Conservation (phyloP, 2,113 vertebrate genomes). For the Oryzias curvinotus region DNA sequence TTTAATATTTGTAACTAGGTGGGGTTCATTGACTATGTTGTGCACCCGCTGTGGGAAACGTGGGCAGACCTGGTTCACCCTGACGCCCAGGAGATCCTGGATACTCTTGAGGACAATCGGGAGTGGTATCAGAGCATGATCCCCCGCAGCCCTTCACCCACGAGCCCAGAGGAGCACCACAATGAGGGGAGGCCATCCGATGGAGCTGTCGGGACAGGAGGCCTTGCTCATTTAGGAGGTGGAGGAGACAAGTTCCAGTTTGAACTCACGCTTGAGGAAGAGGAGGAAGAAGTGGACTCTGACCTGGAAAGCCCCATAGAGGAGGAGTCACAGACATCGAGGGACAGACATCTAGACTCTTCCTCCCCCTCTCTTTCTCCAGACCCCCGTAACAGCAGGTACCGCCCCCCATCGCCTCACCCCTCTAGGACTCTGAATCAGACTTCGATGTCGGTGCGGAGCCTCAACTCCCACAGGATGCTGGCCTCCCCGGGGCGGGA, state of each 20-base stretch:
- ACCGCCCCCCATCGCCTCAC: constrained; percentile 59
- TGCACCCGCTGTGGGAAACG: constrained; percentile 92
- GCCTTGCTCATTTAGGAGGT: constrained; percentile 28
- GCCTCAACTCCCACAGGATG: constrained; percentile 49
- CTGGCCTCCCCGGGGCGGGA: constrained; percentile 39
- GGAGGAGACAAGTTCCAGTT: constrained; percentile 85
- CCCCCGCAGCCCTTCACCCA: constrained; percentile 81
- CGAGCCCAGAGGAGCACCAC: constrained; percentile 56
- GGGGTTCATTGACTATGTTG: constrained; percentile 91
- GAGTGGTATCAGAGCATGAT: constrained; percentile 97
- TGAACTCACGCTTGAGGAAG: constrained; percentile 84
- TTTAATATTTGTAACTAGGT: constrained; percentile 70
- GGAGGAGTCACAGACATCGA: constrained; percentile 54
- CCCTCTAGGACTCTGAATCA: constrained; percentile 41
- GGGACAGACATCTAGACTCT: constrained; percentile 46
- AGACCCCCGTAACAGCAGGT: constrained; percentile 46
- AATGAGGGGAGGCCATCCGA: constrained; percentile 27
- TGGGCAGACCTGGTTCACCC: constrained; percentile 93
- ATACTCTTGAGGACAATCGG: constrained; percentile 91
- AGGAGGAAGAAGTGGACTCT: constrained; percentile 69
- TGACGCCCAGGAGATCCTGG: constrained; percentile 89
- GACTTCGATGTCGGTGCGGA: constrained; percentile 55
- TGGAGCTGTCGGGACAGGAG: constrained; percentile 29
- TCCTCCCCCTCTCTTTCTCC: constrained; percentile 51
- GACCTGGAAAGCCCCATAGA: constrained; percentile 79